Evolutionary conservation across 2,888 invertebrate genomes (phyloP).

Genomic region (Meiosimyza platycephala): DNA sequence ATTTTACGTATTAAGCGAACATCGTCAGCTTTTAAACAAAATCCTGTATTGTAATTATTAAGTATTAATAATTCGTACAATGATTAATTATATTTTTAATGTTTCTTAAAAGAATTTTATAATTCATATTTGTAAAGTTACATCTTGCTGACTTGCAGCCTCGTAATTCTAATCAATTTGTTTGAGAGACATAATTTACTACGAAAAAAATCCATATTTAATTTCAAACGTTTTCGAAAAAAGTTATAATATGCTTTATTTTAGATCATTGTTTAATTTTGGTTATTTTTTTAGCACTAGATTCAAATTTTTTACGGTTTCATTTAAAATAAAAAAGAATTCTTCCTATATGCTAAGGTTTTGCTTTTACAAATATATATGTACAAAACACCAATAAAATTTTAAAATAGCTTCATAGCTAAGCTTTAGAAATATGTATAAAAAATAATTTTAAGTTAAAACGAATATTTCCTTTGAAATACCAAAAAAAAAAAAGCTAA

Average conservation of each 20-base stretch:
- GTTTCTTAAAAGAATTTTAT: not conserved
- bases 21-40: too few relatives aligned
- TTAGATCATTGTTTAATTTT: conserved; percentile 31
- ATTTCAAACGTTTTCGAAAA: conserved; percentile 20
- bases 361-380: conserved; percentile 56
- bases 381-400: conserved; percentile 57
- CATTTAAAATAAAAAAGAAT: conserved; percentile 40
- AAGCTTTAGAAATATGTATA: conserved; percentile 33
- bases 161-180: too few relatives aligned
- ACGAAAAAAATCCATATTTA: too few relatives aligned
- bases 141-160: too few relatives aligned
- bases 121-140: conserved; percentile 24
- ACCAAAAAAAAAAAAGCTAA: conserved; percentile 35
- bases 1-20: too few relatives aligned
- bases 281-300: conserved; percentile 25
- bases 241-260: conserved; percentile 39
- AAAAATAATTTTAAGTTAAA: conserved; percentile 38
- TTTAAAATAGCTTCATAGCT: conserved; percentile 7
- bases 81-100: too few relatives aligned
- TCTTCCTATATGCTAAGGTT: conserved; percentile 49
- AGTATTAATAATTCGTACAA: too few relatives aligned
- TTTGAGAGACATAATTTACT: too few relatives aligned
- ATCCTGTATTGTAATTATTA: too few relatives aligned
- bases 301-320: conserved; percentile 32
- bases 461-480: conserved; percentile 35